These are phyloP conservation scores for Mystacornis crossleyi DNA, from an alignment of 2,113 vertebrate species.

Conservation along the genomic window DNA sequence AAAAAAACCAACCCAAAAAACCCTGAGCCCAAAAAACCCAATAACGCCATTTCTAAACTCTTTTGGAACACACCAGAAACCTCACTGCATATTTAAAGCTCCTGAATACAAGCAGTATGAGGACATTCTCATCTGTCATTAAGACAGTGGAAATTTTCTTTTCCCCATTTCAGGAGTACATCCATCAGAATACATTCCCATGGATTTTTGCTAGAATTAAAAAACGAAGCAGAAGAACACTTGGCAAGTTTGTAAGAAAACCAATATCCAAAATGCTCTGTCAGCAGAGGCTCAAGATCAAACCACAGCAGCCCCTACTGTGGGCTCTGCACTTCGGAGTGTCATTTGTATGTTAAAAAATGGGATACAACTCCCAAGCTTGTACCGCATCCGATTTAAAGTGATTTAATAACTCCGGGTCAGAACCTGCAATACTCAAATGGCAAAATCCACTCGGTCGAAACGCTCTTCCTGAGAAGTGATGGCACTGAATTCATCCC, in stretches of 20 bases:
- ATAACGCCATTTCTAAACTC: background rate
- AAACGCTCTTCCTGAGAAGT: background rate
- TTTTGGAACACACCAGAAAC: background rate
- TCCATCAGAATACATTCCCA: background rate
- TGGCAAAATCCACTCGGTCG: background rate
- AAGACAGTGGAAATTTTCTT: background rate
- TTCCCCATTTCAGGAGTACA: background rate
- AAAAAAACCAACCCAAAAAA: background rate
- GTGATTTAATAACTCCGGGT: background rate
- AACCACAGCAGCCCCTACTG: background rate
- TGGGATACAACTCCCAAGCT: background rate
- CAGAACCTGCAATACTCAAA: background rate
- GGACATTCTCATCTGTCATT: background rate
- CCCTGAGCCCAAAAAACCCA: background rate
- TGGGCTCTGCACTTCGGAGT: background rate
- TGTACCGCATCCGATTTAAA: background rate
- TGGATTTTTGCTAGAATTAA: background rate
- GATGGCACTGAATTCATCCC: background rate
- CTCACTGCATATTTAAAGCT: background rate
- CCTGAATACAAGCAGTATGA: background rate
- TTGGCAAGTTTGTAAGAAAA: background rate
- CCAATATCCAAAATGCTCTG: background rate
- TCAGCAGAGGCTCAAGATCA: background rate
- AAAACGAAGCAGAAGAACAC: background rate
- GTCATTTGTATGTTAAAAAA: background rate